phyloP scores from a whole-genome alignment of 1,140 invertebrate genomes.

The Leptopilina clavipes region DNA sequence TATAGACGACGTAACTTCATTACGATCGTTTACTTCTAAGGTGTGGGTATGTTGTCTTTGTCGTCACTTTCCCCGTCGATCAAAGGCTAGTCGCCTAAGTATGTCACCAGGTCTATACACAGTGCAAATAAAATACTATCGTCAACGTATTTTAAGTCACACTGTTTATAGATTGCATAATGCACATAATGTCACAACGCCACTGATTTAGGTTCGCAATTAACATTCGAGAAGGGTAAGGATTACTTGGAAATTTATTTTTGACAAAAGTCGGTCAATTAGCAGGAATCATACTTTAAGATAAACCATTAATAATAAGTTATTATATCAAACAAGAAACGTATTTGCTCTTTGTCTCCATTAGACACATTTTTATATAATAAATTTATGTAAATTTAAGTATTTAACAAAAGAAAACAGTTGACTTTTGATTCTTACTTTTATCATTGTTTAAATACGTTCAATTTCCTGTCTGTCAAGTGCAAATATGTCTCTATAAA shows the following conservation, averaged over 20 bases:
- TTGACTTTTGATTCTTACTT: no score
- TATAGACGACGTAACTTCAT: constrained; percentile 52
- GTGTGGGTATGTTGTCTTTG: constrained; percentile 26
- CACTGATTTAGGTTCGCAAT: no score
- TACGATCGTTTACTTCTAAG: constrained; percentile 45
- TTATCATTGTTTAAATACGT: no score
- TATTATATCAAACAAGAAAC: no score
- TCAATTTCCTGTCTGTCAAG: no score
- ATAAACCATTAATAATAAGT: no score
- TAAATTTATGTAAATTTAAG: no score
- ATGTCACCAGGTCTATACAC: constrained; percentile 59
- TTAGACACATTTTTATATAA: no score
- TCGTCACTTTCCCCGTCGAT: constrained; percentile 56
- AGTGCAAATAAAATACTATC: constrained; percentile 57
- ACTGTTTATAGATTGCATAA: constrained; percentile 51
- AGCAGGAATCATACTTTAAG: background rate
- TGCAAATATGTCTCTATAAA: no score
- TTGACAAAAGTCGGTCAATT: constrained; percentile 55
- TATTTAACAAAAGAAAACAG: no score
- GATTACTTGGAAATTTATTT: constrained; percentile 46
- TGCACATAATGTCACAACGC: constrained; percentile 7
- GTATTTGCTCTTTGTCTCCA: no score
- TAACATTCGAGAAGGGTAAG: no score
- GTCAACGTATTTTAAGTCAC: constrained; percentile 38
- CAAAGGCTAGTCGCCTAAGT: constrained; percentile 48